Conservation (phyloP, 2,113 vertebrate species). For the Pseudorasbora parva region DNA sequence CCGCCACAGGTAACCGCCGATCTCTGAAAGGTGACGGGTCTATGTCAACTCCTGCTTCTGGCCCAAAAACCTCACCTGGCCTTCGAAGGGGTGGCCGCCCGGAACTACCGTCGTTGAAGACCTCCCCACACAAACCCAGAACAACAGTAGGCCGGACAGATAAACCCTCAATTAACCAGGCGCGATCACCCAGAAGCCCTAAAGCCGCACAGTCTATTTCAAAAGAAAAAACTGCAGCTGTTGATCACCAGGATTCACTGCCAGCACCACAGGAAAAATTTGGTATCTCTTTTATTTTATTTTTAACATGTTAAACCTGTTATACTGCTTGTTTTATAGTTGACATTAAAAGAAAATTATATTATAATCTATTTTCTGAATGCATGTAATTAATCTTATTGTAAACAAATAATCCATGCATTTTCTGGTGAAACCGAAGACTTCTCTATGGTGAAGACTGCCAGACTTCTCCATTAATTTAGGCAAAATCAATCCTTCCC, state of each 20-base stretch:
- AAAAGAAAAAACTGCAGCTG: slow-evolving; percentile 70
- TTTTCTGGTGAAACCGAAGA: no score
- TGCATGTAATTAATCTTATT: neutral
- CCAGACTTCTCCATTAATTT: no score
- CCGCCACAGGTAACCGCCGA: neutral
- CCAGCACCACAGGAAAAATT: slow-evolving; percentile 38
- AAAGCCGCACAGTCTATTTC: slow-evolving; percentile 25
- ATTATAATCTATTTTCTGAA: neutral
- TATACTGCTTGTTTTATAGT: no score
- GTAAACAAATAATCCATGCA: no score
- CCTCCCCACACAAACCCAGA: slow-evolving; percentile 25
- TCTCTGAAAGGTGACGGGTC: slow-evolving; percentile 39
- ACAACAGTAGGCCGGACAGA: slow-evolving; percentile 47
- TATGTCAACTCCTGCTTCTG: neutral
- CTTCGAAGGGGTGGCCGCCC: slow-evolving; percentile 47
- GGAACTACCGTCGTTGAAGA: slow-evolving; percentile 40
- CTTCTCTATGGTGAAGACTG: no score
- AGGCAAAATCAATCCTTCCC: no score
- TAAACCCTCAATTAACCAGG: slow-evolving; percentile 41
- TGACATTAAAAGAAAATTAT: no score
- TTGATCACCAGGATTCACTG: slow-evolving; percentile 58
- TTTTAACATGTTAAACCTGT: neutral
- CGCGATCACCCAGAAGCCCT: slow-evolving; percentile 41
- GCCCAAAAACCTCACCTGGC: slow-evolving; percentile 47
- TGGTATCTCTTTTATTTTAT: slow-evolving; percentile 68